Percentiles rank a stretch among this genome's conserved stretches.
phyloP scores from a whole-genome alignment of 92 coral and sea anemone species.

The Zoanthus sociatus region DNA sequence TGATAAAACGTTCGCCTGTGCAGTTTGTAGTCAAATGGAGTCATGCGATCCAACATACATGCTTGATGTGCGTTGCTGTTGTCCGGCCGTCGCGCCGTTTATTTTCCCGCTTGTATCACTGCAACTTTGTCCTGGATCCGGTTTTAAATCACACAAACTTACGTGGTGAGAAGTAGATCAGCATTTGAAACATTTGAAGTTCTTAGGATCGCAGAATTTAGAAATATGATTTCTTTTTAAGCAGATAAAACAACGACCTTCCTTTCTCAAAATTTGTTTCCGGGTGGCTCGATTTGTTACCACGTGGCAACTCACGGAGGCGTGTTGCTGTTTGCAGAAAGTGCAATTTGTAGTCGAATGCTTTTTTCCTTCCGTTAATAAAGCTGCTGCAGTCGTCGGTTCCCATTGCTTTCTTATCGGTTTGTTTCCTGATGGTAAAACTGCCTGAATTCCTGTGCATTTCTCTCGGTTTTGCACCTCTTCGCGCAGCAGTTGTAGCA shows the following conservation, averaged over 20 bases:
- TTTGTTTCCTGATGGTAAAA: slow-evolving; percentile 14
- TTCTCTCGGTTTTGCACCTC: slow-evolving; percentile 67
- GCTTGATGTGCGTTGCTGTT: slow-evolving; percentile 10
- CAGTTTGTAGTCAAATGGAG: slow-evolving; percentile 68
- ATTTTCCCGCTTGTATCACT: slow-evolving; percentile 38
- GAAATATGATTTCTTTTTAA: slow-evolving; percentile 64
- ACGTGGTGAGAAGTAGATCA: slow-evolving; percentile 70
- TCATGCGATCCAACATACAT: slow-evolving; percentile 58
- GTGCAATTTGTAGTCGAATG: slow-evolving; percentile 48
- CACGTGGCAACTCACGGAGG: slow-evolving; percentile 65
- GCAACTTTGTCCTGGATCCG: background rate
- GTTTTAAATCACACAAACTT: slow-evolving; percentile 64
- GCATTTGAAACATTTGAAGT: slow-evolving; percentile 61
- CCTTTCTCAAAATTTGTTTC: slow-evolving; percentile 56
- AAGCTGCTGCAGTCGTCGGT: slow-evolving; percentile 43
- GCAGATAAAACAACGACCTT: slow-evolving; percentile 72
- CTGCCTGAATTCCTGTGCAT: slow-evolving; percentile 60
- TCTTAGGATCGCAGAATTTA: slow-evolving; percentile 56
- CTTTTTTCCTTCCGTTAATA: slow-evolving; percentile 19
- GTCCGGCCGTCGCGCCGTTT: background rate
- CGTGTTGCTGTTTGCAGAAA: slow-evolving; percentile 64
- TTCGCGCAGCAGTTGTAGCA: slow-evolving; percentile 48
- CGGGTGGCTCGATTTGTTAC: slow-evolving; percentile 62
- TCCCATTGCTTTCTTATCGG: slow-evolving; percentile 9
- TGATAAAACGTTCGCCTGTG: slow-evolving; percentile 51